Evolutionary conservation across 1,140 invertebrate species (phyloP).

Genomic region (Bombus pascuorum): DNA sequence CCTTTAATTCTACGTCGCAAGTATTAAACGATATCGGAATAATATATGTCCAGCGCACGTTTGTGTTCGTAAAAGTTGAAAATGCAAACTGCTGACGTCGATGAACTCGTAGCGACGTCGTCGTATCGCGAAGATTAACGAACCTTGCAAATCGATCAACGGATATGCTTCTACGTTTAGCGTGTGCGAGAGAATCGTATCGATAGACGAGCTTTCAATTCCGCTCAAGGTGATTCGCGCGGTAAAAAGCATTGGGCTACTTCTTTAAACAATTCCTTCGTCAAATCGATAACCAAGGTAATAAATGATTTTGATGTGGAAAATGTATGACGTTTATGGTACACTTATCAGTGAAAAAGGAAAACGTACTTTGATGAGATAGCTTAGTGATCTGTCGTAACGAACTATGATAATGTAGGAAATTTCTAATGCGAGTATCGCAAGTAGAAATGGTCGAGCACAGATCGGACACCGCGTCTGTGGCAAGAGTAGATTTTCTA

Average conservation of each 20-base stretch:
- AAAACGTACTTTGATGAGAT: background rate
- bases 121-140: slow-evolving; percentile 19
- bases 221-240: background rate
- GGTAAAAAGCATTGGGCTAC: background rate
- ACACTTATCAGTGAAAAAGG: no score
- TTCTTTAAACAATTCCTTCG: background rate
- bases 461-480: background rate
- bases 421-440: background rate
- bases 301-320: background rate
- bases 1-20: background rate
- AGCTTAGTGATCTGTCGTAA: no score
- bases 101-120: slow-evolving; percentile 14
- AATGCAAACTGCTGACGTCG: slow-evolving; percentile 22
- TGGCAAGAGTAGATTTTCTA: background rate
- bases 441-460: background rate
- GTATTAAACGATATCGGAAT: slow-evolving; percentile 17
- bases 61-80: background rate
- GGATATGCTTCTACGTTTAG: background rate
- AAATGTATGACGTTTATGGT: background rate
- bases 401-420: background rate
- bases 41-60: slow-evolving; percentile 2
- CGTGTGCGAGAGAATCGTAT: background rate
- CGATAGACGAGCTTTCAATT: background rate
- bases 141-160: background rate
- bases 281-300: background rate